Percentiles rank a stretch among this genome's conserved stretches.
These are phyloP conservation scores for Penaeus vannamei DNA, from an alignment of 1,140 invertebrate genomes.

Conservation along the genomic window DNA sequence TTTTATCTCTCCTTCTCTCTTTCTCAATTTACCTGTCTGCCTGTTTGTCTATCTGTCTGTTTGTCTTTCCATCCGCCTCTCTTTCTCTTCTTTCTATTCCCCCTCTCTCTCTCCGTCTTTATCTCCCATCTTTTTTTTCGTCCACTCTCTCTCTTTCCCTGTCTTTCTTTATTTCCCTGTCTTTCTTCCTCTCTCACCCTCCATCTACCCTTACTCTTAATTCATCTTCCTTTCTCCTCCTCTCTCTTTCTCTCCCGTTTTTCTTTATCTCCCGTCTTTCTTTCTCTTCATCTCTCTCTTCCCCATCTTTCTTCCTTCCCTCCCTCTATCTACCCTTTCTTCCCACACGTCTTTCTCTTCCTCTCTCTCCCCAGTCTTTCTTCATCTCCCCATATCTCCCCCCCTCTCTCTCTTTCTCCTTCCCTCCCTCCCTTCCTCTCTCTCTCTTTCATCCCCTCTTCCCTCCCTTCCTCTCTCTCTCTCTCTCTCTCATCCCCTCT, in stretches of 20 bases:
- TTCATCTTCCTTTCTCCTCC: neutral
- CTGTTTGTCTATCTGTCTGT: no score
- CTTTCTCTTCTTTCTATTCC: no score
- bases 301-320: neutral
- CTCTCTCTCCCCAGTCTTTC: neutral
- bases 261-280: neutral
- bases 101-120: no score
- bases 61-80: no score
- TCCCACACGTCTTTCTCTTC: no score
- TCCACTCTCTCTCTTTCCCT: no score
- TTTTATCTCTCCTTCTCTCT: no score
- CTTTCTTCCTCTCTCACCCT: conserved; percentile 18
- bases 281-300: neutral
- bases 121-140: no score
- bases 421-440: neutral
- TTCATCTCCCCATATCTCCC: neutral
- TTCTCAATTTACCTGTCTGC: no score
- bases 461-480: neutral
- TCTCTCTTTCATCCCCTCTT: neutral
- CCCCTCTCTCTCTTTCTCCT: neutral
- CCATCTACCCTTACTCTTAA: neutral
- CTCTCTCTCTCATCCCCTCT: neutral
- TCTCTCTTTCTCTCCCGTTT: neutral
- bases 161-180: neutral
- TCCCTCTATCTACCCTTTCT: neutral